phyloP scores from a whole-genome alignment of 2,888 invertebrate genomes.

The Dicyrtoma fusca region DNA sequence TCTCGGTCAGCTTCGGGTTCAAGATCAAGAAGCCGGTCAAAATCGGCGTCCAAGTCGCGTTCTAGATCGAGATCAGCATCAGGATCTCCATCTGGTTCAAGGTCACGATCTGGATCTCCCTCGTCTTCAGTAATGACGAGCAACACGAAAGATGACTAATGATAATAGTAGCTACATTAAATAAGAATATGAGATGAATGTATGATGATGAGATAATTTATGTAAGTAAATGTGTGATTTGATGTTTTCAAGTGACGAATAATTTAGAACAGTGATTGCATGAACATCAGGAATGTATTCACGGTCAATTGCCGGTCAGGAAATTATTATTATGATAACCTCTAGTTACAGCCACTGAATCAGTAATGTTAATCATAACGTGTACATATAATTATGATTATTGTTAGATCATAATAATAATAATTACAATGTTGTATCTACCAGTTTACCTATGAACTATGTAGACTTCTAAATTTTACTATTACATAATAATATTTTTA shows the following conservation, averaged over 20 bases:
- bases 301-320: slow-evolving; percentile 17
- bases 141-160: too few species aligned
- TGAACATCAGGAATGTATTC: slow-evolving; percentile 17
- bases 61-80: slow-evolving; percentile 52
- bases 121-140: slow-evolving; percentile 5
- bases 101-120: slow-evolving; percentile 58
- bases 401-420: not conserved
- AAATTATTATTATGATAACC: slow-evolving; percentile 24
- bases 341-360: slow-evolving; percentile 3
- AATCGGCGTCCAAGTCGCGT: slow-evolving; percentile 49
- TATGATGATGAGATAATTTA: too few species aligned
- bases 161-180: too few species aligned
- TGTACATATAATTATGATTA: not conserved
- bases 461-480: too few species aligned
- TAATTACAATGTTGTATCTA: not conserved
- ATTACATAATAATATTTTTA: too few species aligned
- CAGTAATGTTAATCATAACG: not conserved
- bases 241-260: slow-evolving; percentile 1
- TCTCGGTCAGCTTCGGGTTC: slow-evolving; percentile 60
- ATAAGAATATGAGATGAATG: too few species aligned
- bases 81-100: slow-evolving; percentile 58
- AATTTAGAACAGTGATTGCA: slow-evolving; percentile 16
- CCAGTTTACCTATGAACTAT: too few species aligned
- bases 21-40: slow-evolving; percentile 49
- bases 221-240: not conserved